Base-by-base conservation (phyloP, 2,113 vertebrate genomes). In the Corynorhinus townsendii region DNA sequence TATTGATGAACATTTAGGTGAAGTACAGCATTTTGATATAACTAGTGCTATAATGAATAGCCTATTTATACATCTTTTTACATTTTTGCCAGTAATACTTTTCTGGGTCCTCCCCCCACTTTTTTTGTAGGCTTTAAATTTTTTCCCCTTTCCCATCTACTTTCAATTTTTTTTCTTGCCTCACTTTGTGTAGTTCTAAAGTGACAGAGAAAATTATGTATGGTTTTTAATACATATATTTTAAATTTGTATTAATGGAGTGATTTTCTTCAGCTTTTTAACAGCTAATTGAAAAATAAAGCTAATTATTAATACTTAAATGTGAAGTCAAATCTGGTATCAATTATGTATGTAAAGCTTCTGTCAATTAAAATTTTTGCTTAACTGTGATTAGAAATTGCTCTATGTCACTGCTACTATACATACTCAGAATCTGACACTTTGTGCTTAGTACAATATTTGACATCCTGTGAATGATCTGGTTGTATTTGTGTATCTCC, bases 221-320 rank as follows among this genome's bases (percentile, higher is more conserved):
- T 91, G 52, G 72, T 96, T 92, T 93, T 91, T 33, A 81, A 52
- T 52, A 86, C 80, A 19, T 40, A n/a, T 80, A 26, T 52, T 26
- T 47, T 96, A 75, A 52, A 88, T 96, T 96, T 69, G 71, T 84
- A 90, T 81, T 95, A 95, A 75, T 94, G 7, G 88, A 92, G 45
- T 40, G 24, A 40, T 96, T 98, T 96, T 97, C 81, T 92, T 96
- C 43, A 69, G 22, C 56, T 90, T 20, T 64, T 90, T 82, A 87
- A 43, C 79, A 92, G n/a, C 52, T 87, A 92, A 62, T 49, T 45
- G 43, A 66, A 90, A 81, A 92, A 73, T 68, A 62, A 84, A 90
- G 35, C 69, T 77, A 86, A 64, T 72, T 90, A 62, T 83, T 73
- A 76, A 94, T 82, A 82, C 11, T 11, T 86, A 91, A 90, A 89